Percentiles rank a stretch among this genome's conserved stretches.
Evolutionary conservation across 2,888 invertebrate genomes (phyloP).

Genomic region (Nymphalis c-album): DNA sequence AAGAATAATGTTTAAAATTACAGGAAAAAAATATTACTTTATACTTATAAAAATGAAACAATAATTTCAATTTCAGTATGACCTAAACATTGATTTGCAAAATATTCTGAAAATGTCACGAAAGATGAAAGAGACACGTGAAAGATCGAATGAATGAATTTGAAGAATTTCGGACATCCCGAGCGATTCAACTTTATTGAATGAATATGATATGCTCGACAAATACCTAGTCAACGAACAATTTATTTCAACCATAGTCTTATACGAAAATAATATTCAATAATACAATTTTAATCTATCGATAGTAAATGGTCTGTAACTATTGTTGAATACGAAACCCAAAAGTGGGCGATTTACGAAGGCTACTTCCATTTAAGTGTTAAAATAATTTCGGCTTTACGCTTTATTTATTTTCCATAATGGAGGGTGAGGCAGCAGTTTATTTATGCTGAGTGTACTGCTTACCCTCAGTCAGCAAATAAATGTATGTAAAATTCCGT

Average conservation of each 20-base stretch:
- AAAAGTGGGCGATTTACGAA: constrained; percentile 60
- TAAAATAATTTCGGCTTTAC: constrained; percentile 71
- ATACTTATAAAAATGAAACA: too few species aligned
- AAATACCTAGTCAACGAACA: neutral
- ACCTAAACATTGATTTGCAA: too few species aligned
- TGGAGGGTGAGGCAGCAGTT: constrained; percentile 63
- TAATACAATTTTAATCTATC: constrained; percentile 35
- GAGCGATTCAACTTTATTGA: neutral
- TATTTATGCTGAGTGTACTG: constrained; percentile 39
- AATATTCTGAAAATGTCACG: too few species aligned
- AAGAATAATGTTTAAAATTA: too few species aligned
- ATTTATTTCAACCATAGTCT: constrained; percentile 18
- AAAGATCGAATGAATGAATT: neutral
- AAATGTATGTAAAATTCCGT: constrained; percentile 1
- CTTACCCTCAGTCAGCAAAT: neutral
- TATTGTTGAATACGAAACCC: constrained; percentile 54
- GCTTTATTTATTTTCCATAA: constrained; percentile 74
- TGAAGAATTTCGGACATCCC: neutral
- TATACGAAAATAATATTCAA: constrained; percentile 11
- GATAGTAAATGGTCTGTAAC: constrained; percentile 49
- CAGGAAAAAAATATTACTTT: too few species aligned
- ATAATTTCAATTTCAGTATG: too few species aligned
- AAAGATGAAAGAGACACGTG: neutral
- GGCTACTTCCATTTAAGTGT: constrained; percentile 66
- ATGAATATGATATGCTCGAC: neutral